Base-by-base conservation (phyloP, 1,140 invertebrate species). In the Drosophila takahashii region DNA sequence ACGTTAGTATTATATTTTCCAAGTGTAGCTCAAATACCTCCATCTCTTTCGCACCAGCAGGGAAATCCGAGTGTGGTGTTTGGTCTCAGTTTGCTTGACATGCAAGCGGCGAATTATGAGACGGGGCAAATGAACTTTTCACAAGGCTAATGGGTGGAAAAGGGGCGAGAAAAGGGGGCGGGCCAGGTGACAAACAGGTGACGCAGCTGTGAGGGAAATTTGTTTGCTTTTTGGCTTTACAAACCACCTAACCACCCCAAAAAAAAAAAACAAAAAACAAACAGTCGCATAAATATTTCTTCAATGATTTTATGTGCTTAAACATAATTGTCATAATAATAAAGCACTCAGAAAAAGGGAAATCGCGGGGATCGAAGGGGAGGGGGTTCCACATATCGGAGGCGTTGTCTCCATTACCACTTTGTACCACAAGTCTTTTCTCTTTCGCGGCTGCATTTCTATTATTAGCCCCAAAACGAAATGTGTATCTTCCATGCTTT, bases 31-130 rank as follows among this genome's bases (percentile, higher is more conserved):
- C 42, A 29, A 53, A 47, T 16, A 39, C 3, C 59, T 60, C 53
- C 32, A 10, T 44, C 39, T 59, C 39, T 16, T 32, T 64, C 16
- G n/a, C 26, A 32, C 58, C 41, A 26, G 52, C 50, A 50, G 58
- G 70, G 81, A 81, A 85, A 85, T 85, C 69, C 64, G 77, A 85
- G 81, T 61, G 77, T 65, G 75, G 73, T 66, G 72, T 50, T 64
- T 64, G 47, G 73, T 47, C 72, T 47, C 53, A 47, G 45, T 53
- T 80, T 74, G 81, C 79, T 74, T 76, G 75, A 87, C 83, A 87
- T 87, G 83, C 83, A 87, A 87, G 83, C 84, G 71, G 83, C 66
- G 83, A 87, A 87, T 87, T 87, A 87, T 87, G 83, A 87, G 79
- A 41, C 66, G 71, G 56, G 83, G 83, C 83, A 87, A 87, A 89